Evolutionary conservation across 1,140 invertebrate genomes (phyloP).

Genomic region (Artemia franciscana): DNA sequence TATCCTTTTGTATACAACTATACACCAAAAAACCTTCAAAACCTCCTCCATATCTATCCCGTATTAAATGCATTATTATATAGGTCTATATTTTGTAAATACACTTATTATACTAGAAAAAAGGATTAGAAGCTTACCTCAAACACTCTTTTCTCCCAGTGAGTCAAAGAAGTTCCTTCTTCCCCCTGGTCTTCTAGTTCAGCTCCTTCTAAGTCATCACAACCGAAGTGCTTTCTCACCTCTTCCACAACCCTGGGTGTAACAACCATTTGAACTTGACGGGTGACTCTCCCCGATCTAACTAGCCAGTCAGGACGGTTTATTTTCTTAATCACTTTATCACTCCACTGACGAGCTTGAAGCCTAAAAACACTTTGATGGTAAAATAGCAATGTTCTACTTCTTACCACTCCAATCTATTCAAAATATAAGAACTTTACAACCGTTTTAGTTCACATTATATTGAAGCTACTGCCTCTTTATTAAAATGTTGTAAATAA

Average conservation of each 20-base stretch:
- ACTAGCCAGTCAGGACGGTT: constrained; percentile 54
- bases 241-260: constrained; percentile 67
- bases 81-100: no score
- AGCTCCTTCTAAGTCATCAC: constrained; percentile 69
- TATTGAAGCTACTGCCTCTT: no score
- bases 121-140: constrained; percentile 37
- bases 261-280: constrained; percentile 67
- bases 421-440: no score
- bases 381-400: background rate
- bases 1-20: no score
- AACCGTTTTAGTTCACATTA: no score
- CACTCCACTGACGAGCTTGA: constrained; percentile 81
- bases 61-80: no score
- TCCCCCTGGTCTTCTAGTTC: constrained; percentile 95
- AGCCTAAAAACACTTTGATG: constrained; percentile 29
- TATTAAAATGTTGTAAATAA: no score
- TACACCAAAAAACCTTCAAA: no score
- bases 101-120: background rate
- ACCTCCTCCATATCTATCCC: no score
- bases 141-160: constrained; percentile 95
- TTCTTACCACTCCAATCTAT: background rate
- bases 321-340: constrained; percentile 58
- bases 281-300: constrained; percentile 40
- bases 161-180: constrained; percentile 84
- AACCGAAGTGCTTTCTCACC: constrained; percentile 74